These are phyloP conservation scores for Phasianus colchicus DNA, from an alignment of 2,113 vertebrate species.

Conservation along the genomic window DNA sequence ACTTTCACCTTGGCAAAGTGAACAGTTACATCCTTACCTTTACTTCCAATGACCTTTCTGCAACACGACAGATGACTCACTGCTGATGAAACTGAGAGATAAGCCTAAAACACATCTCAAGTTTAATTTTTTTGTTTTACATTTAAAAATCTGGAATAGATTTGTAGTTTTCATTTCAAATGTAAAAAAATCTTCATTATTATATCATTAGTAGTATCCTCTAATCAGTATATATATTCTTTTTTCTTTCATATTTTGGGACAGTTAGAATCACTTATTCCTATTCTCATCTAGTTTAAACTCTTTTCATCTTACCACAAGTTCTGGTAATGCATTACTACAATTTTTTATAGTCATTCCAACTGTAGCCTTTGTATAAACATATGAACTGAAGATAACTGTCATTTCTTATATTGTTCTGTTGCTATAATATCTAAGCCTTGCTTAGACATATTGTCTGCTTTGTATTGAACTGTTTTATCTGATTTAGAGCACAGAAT, in stretches of 20 bases:
- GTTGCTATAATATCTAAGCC: not conserved
- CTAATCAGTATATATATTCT: not conserved
- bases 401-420: not conserved
- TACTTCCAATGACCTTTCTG: not conserved
- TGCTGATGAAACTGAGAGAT: not conserved
- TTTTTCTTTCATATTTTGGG: not conserved
- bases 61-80: not conserved
- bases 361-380: not conserved
- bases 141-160: not conserved
- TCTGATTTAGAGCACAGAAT: not conserved
- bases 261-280: not conserved
- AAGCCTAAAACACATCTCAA: not conserved
- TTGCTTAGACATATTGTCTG: not conserved
- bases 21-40: not conserved
- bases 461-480: not conserved
- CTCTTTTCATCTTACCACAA: not conserved
- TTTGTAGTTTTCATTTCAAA: not conserved
- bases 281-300: not conserved
- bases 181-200: not conserved
- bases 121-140: not conserved
- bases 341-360: not conserved
- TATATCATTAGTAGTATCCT: not conserved
- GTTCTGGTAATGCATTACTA: not conserved
- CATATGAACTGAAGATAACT: not conserved
- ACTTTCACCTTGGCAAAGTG: not conserved